A percentile compares a stretch with the other conserved stretches of the same genome.
phyloP scores from a whole-genome alignment of 1,140 invertebrate species.

The Sycobia sp. region DNA sequence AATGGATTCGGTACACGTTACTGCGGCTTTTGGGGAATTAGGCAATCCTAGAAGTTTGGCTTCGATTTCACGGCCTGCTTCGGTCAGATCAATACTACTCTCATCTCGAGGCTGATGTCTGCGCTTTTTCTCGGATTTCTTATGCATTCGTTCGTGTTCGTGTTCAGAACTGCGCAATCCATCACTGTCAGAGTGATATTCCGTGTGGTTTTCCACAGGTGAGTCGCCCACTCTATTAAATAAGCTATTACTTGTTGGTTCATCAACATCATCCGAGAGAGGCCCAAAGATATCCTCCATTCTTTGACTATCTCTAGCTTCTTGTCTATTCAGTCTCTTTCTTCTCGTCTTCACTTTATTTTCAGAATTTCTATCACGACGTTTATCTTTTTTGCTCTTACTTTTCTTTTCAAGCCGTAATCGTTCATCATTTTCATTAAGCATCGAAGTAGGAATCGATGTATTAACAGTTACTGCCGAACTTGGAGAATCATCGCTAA shows the following conservation, averaged over 20 bases:
- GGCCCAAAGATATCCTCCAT: conserved; percentile 89
- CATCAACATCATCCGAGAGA: conserved; percentile 73
- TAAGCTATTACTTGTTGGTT: conserved; percentile 47
- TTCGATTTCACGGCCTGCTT: conserved; percentile 79
- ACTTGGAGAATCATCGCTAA: conserved; percentile 44
- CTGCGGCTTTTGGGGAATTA: conserved; percentile 50
- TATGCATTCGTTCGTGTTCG: conserved; percentile 52
- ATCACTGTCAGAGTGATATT: conserved; percentile 50
- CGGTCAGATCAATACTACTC: conserved; percentile 79
- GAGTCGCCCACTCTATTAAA: conserved; percentile 49
- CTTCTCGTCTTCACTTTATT: conserved; percentile 65
- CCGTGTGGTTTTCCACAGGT: conserved; percentile 47
- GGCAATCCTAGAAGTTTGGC: conserved; percentile 71
- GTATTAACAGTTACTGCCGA: conserved; percentile 32
- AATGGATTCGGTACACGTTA: conserved; percentile 53
- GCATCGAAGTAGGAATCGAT: conserved; percentile 52
- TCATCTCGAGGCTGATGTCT: conserved; percentile 68
- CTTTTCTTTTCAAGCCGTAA: conserved; percentile 62
- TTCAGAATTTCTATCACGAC: conserved; percentile 69
- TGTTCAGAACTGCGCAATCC: conserved; percentile 45
- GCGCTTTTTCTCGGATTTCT: conserved; percentile 73
- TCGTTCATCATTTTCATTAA: conserved; percentile 64
- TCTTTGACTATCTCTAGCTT: conserved; percentile 63
- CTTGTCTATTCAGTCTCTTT: conserved; percentile 62
- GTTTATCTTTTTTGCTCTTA: conserved; percentile 74